phyloP scores from a whole-genome alignment of 1,140 invertebrate genomes.

The Pentalonia nigronervosa region DNA sequence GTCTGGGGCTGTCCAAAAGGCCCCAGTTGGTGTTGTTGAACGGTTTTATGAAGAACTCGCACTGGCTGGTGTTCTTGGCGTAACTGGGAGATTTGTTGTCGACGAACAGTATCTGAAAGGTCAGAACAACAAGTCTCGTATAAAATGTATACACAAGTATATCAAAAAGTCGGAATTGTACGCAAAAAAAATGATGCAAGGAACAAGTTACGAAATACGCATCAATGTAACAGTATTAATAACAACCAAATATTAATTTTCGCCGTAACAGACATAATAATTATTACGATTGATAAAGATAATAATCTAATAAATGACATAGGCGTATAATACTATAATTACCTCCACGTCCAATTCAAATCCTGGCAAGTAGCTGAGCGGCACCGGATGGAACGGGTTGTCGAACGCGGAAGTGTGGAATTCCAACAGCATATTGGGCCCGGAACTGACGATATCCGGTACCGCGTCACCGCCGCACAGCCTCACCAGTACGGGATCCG shows the following conservation, averaged over 20 bases:
- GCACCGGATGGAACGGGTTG: constrained; percentile 81
- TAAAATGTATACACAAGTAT: not conserved
- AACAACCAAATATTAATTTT: not conserved
- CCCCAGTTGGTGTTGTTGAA: constrained; percentile 76
- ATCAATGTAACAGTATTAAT: not conserved
- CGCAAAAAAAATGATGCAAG: not conserved
- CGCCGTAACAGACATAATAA: too few relatives aligned
- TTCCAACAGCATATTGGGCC: constrained; percentile 79
- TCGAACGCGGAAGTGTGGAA: constrained; percentile 84
- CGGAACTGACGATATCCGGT: constrained; percentile 80
- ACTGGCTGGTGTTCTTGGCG: constrained; percentile 75
- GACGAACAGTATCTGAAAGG: constrained; percentile 73
- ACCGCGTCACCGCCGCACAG: constrained; percentile 84
- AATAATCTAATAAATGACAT: too few relatives aligned
- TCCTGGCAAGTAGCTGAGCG: constrained; percentile 78
- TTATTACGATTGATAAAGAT: too few relatives aligned
- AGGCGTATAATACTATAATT: constrained; percentile 16
- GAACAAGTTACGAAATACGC: not conserved
- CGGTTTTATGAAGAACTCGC: constrained; percentile 78
- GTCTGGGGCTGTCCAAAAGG: constrained; percentile 66
- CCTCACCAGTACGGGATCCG: constrained; percentile 77
- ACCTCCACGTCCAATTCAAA: constrained; percentile 72
- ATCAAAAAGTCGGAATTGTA: too few relatives aligned
- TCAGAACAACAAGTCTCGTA: not conserved
- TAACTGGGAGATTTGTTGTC: constrained; percentile 77